Evolutionary conservation across 2,113 vertebrate genomes (phyloP).

Genomic region (Oryzias javanicus): DNA sequence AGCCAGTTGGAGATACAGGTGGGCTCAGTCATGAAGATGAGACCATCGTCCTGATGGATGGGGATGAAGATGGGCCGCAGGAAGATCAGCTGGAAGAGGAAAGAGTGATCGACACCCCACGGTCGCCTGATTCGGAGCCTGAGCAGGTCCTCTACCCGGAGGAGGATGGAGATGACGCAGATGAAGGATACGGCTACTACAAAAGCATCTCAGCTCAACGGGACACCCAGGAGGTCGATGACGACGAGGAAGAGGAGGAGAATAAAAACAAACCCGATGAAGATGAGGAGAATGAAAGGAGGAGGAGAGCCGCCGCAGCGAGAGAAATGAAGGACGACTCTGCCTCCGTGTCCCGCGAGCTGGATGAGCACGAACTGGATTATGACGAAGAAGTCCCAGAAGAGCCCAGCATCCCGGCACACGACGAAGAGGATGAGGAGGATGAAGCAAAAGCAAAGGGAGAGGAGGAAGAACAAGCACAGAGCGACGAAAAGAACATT

Average conservation of each 20-base stretch:
- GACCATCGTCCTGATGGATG: conserved; percentile 72
- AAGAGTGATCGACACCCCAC: conserved; percentile 75
- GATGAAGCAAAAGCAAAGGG: conserved; percentile 61
- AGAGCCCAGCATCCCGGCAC: conserved; percentile 77
- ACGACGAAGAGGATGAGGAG: conserved; percentile 81
- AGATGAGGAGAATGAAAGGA: conserved; percentile 48
- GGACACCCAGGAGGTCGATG: conserved; percentile 39
- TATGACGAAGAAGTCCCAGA: conserved; percentile 98
- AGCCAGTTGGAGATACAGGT: conserved; percentile 69
- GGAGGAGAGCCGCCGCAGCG: conserved; percentile 58
- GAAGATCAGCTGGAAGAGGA: conserved; percentile 70
- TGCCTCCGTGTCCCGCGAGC: conserved; percentile 88
- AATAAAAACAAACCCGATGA: conserved; percentile 29
- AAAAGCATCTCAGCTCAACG: conserved; percentile 7
- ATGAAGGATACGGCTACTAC: conserved; percentile 40
- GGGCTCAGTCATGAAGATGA: conserved; percentile 72
- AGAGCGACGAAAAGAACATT: conserved; percentile 70
- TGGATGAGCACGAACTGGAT: conserved; percentile 96
- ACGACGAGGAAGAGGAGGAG: conserved; percentile 69
- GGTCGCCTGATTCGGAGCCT: conserved; percentile 85
- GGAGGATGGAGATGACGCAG: conserved; percentile 53
- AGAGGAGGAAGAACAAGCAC: conserved; percentile 76
- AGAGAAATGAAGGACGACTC: conserved; percentile 89
- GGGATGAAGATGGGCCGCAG: conserved; percentile 75
- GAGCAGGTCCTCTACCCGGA: conserved; percentile 67